Evolutionary conservation across 2,888 invertebrate genomes (phyloP).

Genomic region (Chymomyza caudatula): DNA sequence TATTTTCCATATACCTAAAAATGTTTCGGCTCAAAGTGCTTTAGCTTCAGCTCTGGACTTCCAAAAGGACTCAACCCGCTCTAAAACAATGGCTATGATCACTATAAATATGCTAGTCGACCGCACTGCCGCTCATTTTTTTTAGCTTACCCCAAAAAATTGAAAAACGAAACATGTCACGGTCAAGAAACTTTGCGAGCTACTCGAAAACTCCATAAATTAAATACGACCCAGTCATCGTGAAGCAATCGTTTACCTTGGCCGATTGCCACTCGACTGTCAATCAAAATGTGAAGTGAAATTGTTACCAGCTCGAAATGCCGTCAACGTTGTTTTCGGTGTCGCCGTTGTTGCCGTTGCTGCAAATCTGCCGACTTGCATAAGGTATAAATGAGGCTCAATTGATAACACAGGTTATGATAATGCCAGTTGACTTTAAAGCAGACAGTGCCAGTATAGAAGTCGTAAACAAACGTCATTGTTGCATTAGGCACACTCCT

Average conservation of each 20-base stretch:
- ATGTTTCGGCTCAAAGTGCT: no score
- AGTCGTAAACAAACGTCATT: not conserved
- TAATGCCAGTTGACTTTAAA: not conserved
- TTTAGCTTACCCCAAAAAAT: conserved; percentile 2
- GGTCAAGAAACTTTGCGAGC: conserved; percentile 9
- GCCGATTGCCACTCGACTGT: conserved; percentile 45
- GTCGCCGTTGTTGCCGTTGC: not conserved
- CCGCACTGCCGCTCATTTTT: no score
- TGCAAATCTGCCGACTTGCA: not conserved
- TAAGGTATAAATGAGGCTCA: not conserved
- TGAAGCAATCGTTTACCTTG: conserved; percentile 46
- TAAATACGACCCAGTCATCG: not conserved
- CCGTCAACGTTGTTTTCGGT: not conserved
- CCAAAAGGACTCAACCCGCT: no score
- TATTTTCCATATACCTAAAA: no score
- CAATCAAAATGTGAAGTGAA: conserved; percentile 43
- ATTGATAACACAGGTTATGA: not conserved
- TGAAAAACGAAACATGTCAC: conserved; percentile 2
- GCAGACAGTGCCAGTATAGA: not conserved
- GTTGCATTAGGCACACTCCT: not conserved
- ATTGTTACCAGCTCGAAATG: not conserved
- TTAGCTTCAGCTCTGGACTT: no score
- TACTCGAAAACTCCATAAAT: not conserved
- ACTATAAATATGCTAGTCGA: no score
- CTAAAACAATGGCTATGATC: no score